Evolutionary conservation across 30 jellyfish, hydroid and myxozoan genomes (phyloP), one percentile per base, ranked within the genome.

Genomic region (Hydractinia symbiolongicarpus): DNA sequence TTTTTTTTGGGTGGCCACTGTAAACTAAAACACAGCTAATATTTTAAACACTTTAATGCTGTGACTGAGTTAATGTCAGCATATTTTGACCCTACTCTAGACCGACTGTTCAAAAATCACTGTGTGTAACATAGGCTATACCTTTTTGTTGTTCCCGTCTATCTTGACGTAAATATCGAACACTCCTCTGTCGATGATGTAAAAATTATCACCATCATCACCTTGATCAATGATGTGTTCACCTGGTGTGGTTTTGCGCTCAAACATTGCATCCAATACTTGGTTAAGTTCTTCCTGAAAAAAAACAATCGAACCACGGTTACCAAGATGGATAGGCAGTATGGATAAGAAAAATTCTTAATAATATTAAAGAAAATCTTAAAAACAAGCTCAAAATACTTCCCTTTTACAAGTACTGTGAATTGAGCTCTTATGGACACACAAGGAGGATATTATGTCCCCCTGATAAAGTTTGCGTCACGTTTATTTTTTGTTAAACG

Each of bases 201-300:
- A 93, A 81, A 93, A 87, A 79, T 93, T 93, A 62, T 93, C 98
- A 20, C 98, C 98, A 83, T 93, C 98, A 84, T 93, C 98, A 44
- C 96, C 98, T 66, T 93, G 98, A 60, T 88, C 96, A 53, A 93
- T 93, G 66, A 93, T 83, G 67, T 87, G 96, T 53, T 93, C 98
- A 56, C 88, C 96, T 62, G 88, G 87, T 9, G 9, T 52, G 1
- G 88, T 95, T 61, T 67, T 85, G 55, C 86, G 82, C 68, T 93
- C 98, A 87, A 93, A 93, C 98, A 93, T 93, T 15, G 98, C 98
- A 88, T 93, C 98, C 16, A 93, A 81, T 44, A 93, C 96, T 82
- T 93, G 95, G 30, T 89, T 82, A 54, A 93, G 73, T 82, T 93
- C 96, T 57, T 93, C 98, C 98, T 93, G 67, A n/a, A 50, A 17